These are phyloP conservation scores for Muntiacus muntjak DNA, from an alignment of 2,113 vertebrate genomes.

Conservation along the genomic window DNA sequence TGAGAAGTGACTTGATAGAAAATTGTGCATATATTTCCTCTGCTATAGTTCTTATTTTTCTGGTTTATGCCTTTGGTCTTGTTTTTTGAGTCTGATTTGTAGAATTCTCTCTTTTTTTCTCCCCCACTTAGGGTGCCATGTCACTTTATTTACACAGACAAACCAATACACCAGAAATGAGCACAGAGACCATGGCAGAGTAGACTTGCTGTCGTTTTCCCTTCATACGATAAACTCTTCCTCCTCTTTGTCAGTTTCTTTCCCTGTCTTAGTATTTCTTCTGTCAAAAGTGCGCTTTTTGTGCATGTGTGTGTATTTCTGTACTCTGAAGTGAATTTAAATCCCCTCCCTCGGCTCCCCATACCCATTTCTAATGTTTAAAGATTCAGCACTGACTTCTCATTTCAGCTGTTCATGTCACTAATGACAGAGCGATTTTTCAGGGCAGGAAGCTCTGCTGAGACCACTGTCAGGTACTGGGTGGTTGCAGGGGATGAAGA, in stretches of 20 bases:
- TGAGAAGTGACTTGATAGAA: conserved; percentile 27
- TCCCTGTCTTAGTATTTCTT: not conserved
- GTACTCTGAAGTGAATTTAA: not conserved
- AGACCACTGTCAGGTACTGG: not conserved
- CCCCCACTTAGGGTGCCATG: not conserved
- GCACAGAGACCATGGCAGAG: not conserved
- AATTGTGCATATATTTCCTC: conserved; percentile 14
- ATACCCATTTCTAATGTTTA: not conserved
- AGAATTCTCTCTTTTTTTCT: not conserved
- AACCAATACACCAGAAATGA: not conserved
- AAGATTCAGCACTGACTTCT: not conserved
- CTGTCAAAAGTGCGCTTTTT: not conserved
- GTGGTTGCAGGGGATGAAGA: not conserved
- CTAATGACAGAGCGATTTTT: not conserved
- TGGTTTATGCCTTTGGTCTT: not conserved
- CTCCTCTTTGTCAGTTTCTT: not conserved
- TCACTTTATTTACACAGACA: not conserved
- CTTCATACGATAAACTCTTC: not conserved
- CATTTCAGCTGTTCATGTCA: not conserved
- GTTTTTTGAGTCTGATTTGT: not conserved
- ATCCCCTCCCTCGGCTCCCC: not conserved
- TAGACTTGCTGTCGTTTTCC: not conserved
- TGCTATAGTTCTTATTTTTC: not conserved
- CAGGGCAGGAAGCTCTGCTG: not conserved
- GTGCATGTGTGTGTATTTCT: too few relatives aligned